Evolutionary conservation across 2,888 invertebrate genomes (phyloP), one percentile per base, ranked within the genome.

Genomic region (Drosophila mayaguana): DNA sequence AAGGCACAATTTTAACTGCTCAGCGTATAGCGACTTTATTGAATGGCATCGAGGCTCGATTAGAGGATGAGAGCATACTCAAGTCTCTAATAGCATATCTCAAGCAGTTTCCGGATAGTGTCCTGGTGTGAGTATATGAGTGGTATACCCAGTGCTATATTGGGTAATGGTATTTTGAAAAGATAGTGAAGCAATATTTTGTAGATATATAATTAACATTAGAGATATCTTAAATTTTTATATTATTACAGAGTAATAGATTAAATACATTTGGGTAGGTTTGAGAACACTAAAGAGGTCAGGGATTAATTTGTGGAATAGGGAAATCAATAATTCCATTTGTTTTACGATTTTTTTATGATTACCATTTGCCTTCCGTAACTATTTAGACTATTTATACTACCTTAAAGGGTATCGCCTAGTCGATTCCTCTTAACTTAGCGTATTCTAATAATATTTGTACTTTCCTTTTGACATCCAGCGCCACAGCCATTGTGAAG

Each of bases 1-100:
- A 56, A 20, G 84, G 81, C 8, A 70, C 81, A 0, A 54, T 72
- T 8, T 25, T 66, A 16, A 78, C 83, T 7, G 70, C 78, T 3
- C 60, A 62, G 3, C 57, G 60, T 1, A 45, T 76, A 12, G 57
- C 72, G 0, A 38, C 25, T 0, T 12, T 77, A 22, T 14, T 76
- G 14, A 51, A 42, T 9, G 53, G 57, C 1, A 20, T 55, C 9
- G 59, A 55, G 1, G 1, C 5, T 2, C 50, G 40, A 20, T 12
- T 75, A 14, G 32, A 67, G 50, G 66, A 71, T 55, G 66, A 76
- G 25, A 57, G n/a, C 12, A 60, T 76, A 25, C 3, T 76, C 0
- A 67, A 45, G 22, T 34, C 57, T 1, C 43, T 75, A 5, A 48
- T 63, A 50, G 28, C 53, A 16, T 51, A 63, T 18, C 43, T 67